Base-by-base conservation (phyloP, 2,888 invertebrate species). In the Trissolcus japonicus region DNA sequence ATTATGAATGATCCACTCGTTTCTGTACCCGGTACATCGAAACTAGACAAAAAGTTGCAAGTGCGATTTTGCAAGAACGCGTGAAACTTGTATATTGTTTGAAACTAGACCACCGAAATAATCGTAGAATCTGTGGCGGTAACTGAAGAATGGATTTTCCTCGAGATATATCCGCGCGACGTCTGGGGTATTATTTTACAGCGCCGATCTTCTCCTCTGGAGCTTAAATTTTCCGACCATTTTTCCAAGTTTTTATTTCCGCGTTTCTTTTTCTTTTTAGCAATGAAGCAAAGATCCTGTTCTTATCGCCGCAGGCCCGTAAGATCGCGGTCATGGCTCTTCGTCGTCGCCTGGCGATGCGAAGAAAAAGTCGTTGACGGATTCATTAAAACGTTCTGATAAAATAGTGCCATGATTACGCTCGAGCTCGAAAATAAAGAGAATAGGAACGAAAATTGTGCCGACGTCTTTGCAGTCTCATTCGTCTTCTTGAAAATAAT, bases 331-430 rank as follows among this genome's bases (percentile, higher is more conserved):
- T 54, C 60, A 63, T 59, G 56, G 67, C 50, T 43, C 46, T 63
- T 25, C 43, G 7, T 55, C 50, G 51, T 51, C 35, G 40, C 35
- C 48, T 35, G 16, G 46, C 46, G 65, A 63, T 63, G 65, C 59
- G 57, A 43, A 50, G 57, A 48, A 71, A 59, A 57, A 74, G 73
- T 69, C 76, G 76, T 69, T 75, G 75, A 76, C 78, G 76, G 72
- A 79, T 78, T 79, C 79, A 78, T 79, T 79, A 78, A 76, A 79
- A 76, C 73, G 77, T 60, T 73, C 68, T 69, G 79, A 79, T 73
- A 73, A 76, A 79, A 78, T 79, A 79, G 78, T 69, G 73, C 79
- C 68, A 69, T 79, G 79, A 79, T 79, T 75, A 79, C 75, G 73
- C 48, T 46, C 46, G 57, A 60, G 67, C 71, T 73, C 59, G 63